A percentile compares a stretch with the other conserved stretches of the same genome.
Evolutionary conservation across 1,140 invertebrate genomes (phyloP).

Genomic region (Leguminivora glycinivorella): DNA sequence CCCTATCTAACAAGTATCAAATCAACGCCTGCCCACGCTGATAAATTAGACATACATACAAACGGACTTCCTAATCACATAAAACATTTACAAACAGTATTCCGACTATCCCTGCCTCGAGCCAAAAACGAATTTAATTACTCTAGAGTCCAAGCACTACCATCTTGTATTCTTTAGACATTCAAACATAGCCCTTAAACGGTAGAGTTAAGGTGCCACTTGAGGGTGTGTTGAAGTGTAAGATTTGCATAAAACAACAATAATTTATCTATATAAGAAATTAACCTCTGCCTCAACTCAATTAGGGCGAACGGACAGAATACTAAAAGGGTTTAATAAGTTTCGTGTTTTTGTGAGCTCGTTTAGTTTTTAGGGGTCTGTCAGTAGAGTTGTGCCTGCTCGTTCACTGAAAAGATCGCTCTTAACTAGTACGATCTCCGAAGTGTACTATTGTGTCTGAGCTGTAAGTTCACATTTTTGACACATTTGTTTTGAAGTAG

Average conservation of each 20-base stretch:
- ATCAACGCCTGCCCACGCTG: conserved; percentile 8
- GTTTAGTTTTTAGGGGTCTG: conserved; percentile 39
- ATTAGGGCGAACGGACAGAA: conserved; percentile 59
- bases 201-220: neutral
- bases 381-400: too few relatives aligned
- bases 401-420: too few relatives aligned
- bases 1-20: conserved; percentile 1
- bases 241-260: conserved; percentile 74
- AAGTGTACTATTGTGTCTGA: too few relatives aligned
- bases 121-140: conserved; percentile 70
- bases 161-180: neutral
- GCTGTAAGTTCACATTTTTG: too few relatives aligned
- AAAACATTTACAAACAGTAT: conserved; percentile 62
- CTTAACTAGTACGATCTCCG: too few relatives aligned
- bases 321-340: conserved; percentile 71
- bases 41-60: conserved; percentile 21
- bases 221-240: neutral
- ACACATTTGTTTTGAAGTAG: too few relatives aligned
- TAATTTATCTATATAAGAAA: conserved; percentile 71
- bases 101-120: conserved; percentile 48
- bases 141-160: conserved; percentile 54
- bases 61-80: conserved; percentile 62
- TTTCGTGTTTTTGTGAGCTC: conserved; percentile 32
- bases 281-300: conserved; percentile 70
- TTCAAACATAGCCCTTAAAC: neutral